phyloP scores from a whole-genome alignment of 2,888 invertebrate genomes.

The Caenorhabditis sp. region DNA sequence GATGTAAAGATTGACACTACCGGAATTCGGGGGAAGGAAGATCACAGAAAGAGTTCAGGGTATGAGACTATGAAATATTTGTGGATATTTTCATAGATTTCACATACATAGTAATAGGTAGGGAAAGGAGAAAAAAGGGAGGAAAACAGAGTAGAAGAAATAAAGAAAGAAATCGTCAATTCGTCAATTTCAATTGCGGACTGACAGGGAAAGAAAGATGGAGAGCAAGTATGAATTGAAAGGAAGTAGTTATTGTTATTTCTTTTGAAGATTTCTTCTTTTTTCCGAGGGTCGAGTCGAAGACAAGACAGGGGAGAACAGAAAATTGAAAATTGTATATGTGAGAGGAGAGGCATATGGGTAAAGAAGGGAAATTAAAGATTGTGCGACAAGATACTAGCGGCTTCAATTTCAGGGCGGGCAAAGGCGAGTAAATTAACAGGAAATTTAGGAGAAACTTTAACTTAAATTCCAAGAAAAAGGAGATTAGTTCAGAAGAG shows the following conservation, averaged over 20 bases:
- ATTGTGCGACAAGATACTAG: conserved; percentile 58
- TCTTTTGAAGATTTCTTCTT: conserved; percentile 62
- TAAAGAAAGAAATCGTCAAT: not conserved
- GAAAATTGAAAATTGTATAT: conserved; percentile 45
- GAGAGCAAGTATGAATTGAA: conserved; percentile 47
- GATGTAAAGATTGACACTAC: conserved; percentile 33
- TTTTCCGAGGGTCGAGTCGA: conserved; percentile 37
- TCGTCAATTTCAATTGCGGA: conserved; percentile 31
- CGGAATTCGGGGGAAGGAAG: conserved; percentile 51
- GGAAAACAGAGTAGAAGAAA: conserved; percentile 11
- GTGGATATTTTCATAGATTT: not conserved
- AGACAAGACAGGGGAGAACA: conserved; percentile 20
- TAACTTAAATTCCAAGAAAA: not conserved
- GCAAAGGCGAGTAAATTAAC: conserved; percentile 13
- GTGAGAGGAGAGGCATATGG: not conserved
- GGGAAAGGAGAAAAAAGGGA: conserved; percentile 5
- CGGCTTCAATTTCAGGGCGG: conserved; percentile 14
- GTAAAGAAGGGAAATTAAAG: conserved; percentile 53
- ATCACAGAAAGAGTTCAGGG: conserved; percentile 52
- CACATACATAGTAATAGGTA: conserved; percentile 5
- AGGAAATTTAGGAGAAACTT: conserved; percentile 42
- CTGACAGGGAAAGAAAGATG: conserved; percentile 8
- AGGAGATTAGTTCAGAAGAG: conserved; percentile 24
- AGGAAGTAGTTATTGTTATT: conserved; percentile 64
- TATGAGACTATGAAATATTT: conserved; percentile 15